phyloP scores from a whole-genome alignment of 2,888 invertebrate genomes.

The Archips crataeganus region DNA sequence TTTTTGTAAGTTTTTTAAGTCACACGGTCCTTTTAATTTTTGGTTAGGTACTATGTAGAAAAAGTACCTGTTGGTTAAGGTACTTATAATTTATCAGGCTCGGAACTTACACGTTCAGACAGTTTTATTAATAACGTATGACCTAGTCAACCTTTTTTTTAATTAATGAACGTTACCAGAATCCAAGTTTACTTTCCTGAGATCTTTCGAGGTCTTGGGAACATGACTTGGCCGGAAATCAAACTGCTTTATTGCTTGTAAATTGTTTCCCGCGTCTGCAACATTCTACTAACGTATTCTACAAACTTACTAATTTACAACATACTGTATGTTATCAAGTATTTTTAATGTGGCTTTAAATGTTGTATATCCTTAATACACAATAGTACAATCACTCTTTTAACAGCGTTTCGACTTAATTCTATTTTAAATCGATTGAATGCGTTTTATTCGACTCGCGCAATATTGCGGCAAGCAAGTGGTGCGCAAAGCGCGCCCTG shows the following conservation, averaged over 20 bases:
- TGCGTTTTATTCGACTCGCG: slow-evolving; percentile 20
- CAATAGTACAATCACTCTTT: background rate
- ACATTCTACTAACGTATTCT: slow-evolving; percentile 19
- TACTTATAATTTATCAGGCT: background rate
- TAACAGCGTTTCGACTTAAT: background rate
- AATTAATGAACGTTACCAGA: slow-evolving; percentile 12
- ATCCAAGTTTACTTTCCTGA: slow-evolving; percentile 28
- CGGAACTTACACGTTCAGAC: background rate
- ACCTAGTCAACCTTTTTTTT: background rate
- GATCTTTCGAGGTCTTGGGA: slow-evolving; percentile 38
- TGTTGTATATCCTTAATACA: background rate
- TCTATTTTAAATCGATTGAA: slow-evolving; percentile 28
- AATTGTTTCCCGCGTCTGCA: slow-evolving; percentile 24
- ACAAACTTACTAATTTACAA: slow-evolving; percentile 11
- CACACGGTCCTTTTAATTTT: background rate
- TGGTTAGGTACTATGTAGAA: background rate
- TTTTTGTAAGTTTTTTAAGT: background rate
- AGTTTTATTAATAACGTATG: background rate
- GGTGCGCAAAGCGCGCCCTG: slow-evolving; percentile 30
- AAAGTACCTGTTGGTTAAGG: background rate
- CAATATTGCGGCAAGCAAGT: slow-evolving; percentile 37
- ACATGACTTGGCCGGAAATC: slow-evolving; percentile 24
- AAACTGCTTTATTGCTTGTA: slow-evolving; percentile 7
- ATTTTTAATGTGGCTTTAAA: background rate
- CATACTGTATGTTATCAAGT: slow-evolving; percentile 3